Base-by-base conservation (phyloP, 2,797 vertebrate species). In the Sebastes iracundus region DNA sequence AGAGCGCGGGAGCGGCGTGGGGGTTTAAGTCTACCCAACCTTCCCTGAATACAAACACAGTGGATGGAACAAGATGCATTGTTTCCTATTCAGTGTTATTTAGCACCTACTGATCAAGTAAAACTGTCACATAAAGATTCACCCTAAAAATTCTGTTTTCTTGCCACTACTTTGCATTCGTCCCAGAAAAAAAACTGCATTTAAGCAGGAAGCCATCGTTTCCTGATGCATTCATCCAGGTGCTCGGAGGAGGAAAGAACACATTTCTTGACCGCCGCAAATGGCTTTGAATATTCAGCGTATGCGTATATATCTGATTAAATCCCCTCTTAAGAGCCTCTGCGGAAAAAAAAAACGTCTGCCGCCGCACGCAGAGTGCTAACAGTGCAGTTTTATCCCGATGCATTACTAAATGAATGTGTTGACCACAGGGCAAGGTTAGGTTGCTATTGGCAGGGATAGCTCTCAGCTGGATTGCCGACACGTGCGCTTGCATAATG, bases 201-300 rank as follows among this genome's bases (percentile, higher is more conserved):
- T 77, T 87, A 78, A 79, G 74, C 71, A 59, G 85, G 83, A 84
- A 91, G 49, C 80, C 84, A 61, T 75, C 86, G 33, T 84, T 83
- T 80, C 38, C 77, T 63, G 87, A 76, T 83, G 77, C 81, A 76
- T 80, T 66, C 79, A 27, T 86, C 90, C 93, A 95, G 94, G 93
- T 94, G 90, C 89, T 91, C 13, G 38, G 68, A 80, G 72, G 67
- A 82, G 83, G 82, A 79, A 86, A 22, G 77, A 82, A 76, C 58
- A 58, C 77, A 61, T 81, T 82, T 92, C 90, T 95, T 90, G 88
- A 93, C 93, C 85, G 83, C 90, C 75, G 86, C 90, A 93, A 93
- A 90, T 92, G 93, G 88, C 84, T 88, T 79, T 95, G 94, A 95
- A 96, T 95, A 95, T 95, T 96, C 93, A 95, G 90, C 58, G 79